Evolutionary conservation across 2,797 vertebrate genomes (phyloP).

Genomic region (Capromys pilorides): DNA sequence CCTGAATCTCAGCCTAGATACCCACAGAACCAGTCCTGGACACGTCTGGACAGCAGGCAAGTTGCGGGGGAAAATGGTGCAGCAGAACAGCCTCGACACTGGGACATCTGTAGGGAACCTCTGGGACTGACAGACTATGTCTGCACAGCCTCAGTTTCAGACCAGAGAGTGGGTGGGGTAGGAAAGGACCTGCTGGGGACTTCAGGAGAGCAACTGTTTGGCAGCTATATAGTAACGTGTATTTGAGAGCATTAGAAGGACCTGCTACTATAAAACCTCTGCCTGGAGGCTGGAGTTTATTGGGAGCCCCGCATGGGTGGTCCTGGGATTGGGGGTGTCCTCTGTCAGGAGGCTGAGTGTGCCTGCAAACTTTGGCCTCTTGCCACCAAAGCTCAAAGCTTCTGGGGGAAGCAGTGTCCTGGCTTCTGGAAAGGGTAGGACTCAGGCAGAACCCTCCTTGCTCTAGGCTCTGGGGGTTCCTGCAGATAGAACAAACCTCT

Average conservation of each 20-base stretch:
- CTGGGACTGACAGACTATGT: too few species aligned
- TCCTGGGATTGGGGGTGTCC: not conserved
- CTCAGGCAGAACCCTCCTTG: not conserved
- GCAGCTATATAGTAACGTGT: conserved; percentile 74
- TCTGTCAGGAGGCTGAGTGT: not conserved
- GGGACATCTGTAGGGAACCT: not conserved
- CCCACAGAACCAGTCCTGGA: not conserved
- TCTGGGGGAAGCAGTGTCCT: conserved; percentile 28
- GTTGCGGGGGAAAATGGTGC: not conserved
- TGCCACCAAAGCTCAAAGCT: not conserved
- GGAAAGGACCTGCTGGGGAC: not conserved
- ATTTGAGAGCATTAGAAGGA: conserved; percentile 83
- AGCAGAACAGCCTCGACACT: not conserved
- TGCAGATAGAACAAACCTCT: not conserved
- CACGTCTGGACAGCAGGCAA: not conserved
- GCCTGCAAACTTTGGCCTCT: not conserved
- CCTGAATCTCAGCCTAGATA: not conserved
- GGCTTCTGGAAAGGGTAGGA: conserved; percentile 14
- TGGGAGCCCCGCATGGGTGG: conserved; percentile 73
- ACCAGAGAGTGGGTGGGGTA: not conserved
- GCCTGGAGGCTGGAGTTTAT: conserved; percentile 78
- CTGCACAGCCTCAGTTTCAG: not conserved
- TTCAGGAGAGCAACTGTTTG: conserved; percentile 71
- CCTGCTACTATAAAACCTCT: conserved; percentile 80
- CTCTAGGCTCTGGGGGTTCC: not conserved